Evolutionary conservation across 2,888 invertebrate species (phyloP).

Genomic region (Orgyia antiqua): DNA sequence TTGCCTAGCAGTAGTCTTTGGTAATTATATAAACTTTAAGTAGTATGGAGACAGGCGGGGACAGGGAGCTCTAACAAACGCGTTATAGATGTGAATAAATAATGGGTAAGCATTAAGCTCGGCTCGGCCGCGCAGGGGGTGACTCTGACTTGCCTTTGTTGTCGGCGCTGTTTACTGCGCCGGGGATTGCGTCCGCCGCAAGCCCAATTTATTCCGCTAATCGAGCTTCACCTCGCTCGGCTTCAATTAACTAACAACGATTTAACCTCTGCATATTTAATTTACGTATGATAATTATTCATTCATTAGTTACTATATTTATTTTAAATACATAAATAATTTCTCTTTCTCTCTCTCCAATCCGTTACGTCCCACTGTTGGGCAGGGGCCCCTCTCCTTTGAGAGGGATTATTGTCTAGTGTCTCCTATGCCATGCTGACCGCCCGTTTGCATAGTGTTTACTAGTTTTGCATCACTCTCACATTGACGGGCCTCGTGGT

Average conservation of each 20-base stretch:
- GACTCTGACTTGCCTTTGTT: constrained; percentile 62
- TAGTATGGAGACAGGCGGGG: constrained; percentile 34
- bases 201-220: constrained; percentile 72
- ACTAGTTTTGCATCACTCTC: too few species aligned
- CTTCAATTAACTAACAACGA: constrained; percentile 69
- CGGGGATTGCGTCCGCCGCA: constrained; percentile 59
- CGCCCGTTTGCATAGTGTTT: too few species aligned
- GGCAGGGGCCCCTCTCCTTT: too few species aligned
- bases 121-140: constrained; percentile 44
- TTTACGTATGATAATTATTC: constrained; percentile 28
- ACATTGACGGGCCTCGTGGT: too few species aligned
- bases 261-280: constrained; percentile 50
- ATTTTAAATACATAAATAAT: background rate
- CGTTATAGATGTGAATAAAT: constrained; percentile 76
- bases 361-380: too few species aligned
- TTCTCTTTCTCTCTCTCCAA: too few species aligned
- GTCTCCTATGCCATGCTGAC: too few species aligned
- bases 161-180: constrained; percentile 63
- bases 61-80: constrained; percentile 68
- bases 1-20: too few species aligned
- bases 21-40: too few species aligned
- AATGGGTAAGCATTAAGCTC: constrained; percentile 70
- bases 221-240: constrained; percentile 61
- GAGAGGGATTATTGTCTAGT: too few species aligned
- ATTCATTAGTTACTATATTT: constrained; percentile 5